A percentile compares a stretch with the other conserved stretches of the same genome.
Conservation (phyloP, 1,140 invertebrate genomes). For the Drosophila lowei region DNA sequence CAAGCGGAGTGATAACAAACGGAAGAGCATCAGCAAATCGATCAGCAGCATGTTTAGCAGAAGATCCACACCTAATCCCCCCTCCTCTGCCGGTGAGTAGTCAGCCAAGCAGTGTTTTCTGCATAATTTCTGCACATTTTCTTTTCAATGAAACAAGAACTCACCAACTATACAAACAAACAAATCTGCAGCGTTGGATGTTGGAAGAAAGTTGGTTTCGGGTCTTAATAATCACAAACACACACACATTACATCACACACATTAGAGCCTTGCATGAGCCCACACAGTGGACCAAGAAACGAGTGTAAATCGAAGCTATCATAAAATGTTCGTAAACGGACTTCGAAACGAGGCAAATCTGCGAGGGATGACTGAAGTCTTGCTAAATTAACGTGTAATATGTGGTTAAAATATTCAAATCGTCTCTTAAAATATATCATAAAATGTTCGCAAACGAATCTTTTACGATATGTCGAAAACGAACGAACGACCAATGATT, state of each 20-base stretch:
- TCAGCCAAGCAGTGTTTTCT: not conserved
- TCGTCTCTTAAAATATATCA: not conserved
- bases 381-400: not conserved
- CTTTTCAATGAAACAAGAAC: conserved; percentile 33
- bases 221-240: conserved; percentile 52
- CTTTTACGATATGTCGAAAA: too few species aligned
- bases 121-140: conserved; percentile 52
- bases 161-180: conserved; percentile 29
- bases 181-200: conserved; percentile 62
- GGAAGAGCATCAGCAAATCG: conserved; percentile 88
- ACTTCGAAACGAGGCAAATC: too few species aligned
- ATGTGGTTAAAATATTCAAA: not conserved
- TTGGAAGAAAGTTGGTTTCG: conserved; percentile 71
- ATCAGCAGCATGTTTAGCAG: conserved; percentile 89
- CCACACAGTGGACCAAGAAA: not conserved
- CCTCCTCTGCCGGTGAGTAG: conserved; percentile 36
- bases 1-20: conserved; percentile 86
- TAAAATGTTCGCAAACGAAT: too few species aligned
- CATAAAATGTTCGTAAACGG: too few species aligned
- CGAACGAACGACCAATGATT: too few species aligned
- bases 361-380: too few species aligned
- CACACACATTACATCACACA: conserved; percentile 21
- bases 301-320: too few species aligned
- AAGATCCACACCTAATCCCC: conserved; percentile 44
- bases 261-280: conserved; percentile 22